phyloP scores from a whole-genome alignment of 2,113 vertebrate species.

The Emydocephalus ijimae region DNA sequence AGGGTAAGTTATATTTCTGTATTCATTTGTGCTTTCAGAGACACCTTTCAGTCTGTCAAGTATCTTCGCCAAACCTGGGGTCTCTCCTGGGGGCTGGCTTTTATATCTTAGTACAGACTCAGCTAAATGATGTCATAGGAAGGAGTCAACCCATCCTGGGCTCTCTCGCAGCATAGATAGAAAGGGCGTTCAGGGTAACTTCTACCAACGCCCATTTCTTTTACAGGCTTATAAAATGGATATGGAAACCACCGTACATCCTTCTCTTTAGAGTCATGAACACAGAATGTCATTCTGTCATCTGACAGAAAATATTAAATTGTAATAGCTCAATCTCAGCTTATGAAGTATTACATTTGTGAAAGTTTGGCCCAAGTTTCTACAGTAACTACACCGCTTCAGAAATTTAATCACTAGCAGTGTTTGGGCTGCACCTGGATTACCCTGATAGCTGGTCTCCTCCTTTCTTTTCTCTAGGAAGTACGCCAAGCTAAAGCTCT shows the following conservation, averaged over 20 bases:
- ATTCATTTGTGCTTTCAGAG: too few species aligned
- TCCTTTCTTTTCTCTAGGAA: constrained; percentile 21
- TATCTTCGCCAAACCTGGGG: too few species aligned
- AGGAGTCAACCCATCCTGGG: too few species aligned
- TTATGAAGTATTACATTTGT: background rate
- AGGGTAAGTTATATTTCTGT: too few species aligned
- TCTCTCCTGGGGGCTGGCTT: too few species aligned
- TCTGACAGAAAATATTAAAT: background rate
- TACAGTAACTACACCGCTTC: background rate
- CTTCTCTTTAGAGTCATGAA: background rate
- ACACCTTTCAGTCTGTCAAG: too few species aligned
- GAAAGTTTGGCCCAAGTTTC: background rate
- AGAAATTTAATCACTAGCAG: constrained; percentile 1
- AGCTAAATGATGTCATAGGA: too few species aligned
- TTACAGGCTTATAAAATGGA: background rate
- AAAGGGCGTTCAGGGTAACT: too few species aligned
- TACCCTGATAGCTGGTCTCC: background rate
- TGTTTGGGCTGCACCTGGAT: background rate
- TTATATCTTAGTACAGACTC: too few species aligned
- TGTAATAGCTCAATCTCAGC: background rate
- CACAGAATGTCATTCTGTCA: background rate
- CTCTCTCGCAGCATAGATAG: too few species aligned
- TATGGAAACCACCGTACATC: background rate
- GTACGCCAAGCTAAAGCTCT: constrained; percentile 5
- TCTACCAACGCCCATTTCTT: background rate